Base-by-base conservation (phyloP, 1,140 invertebrate genomes). In the Bombus balteatus region DNA sequence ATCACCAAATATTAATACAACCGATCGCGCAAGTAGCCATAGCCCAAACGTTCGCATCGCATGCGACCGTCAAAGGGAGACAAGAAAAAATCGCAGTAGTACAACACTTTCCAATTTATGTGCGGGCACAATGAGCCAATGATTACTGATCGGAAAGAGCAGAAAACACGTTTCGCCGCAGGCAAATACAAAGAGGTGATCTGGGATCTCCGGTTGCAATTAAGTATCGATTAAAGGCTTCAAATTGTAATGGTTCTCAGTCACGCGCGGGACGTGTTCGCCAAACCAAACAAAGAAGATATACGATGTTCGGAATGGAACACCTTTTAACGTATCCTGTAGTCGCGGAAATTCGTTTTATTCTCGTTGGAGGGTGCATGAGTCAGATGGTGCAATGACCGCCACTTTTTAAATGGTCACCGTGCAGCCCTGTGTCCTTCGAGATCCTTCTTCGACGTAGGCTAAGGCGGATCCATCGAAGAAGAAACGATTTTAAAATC, bases 381-480 rank as follows among this genome's bases (percentile, higher is more conserved):
- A 71, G 62, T 78, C 68, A 75, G 32, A 13, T 53, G 41, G 89
- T 90, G 88, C 89, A 87, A 85, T 65, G 89, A 47, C 89, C 89
- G 81, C 47, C n/a, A 66, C 6, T 47, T 72, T 87, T 82, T 71
- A 84, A 87, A 84, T 78, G 66, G 47, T 81, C 75, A 70, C 57
- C 78, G 74, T 18, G 53, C 41, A 28, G 81, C 68, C 68, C 66
- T 65, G 81, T 78, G 89, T 87, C 89, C 89, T 90, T 90, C 88
- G 86, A 85, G 18, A 82, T 83, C 74, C 78, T 41, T 66, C 75
- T 59, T 37, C 41, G 43, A 70, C n/a, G 39, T n/a, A 3, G 28
- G n/a, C 75, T 73, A 77, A 87, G 41, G 73, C 66, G 84, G 62
- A 81, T 84, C 66, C 53, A 39, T 34, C 22, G n/a, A 37, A n/a